A percentile compares a stretch with the other conserved stretches of the same genome.
Evolutionary conservation across 1,140 invertebrate species (phyloP).

Genomic region (Micrasema longulum): DNA sequence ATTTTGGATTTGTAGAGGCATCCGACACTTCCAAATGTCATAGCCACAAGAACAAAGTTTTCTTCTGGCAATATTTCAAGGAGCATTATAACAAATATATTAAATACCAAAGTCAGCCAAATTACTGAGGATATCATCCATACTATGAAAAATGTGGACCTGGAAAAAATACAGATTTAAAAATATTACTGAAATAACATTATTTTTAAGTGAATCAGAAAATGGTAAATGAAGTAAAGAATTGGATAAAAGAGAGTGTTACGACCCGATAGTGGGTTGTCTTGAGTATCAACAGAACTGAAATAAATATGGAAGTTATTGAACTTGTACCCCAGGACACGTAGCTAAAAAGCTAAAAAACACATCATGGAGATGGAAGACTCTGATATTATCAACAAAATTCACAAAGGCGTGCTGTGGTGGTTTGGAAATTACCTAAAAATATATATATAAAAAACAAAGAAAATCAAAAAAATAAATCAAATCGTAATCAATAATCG

Average conservation of each 20-base stretch:
- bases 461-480: no score
- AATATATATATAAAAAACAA: no score
- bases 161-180: slow-evolving; percentile 52
- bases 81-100: slow-evolving; percentile 72
- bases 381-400: no score
- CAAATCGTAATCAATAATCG: no score
- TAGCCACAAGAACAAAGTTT: slow-evolving; percentile 72
- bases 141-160: slow-evolving; percentile 76
- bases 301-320: neutral
- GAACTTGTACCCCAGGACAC: neutral
- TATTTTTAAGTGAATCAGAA: neutral
- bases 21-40: slow-evolving; percentile 69
- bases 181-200: neutral
- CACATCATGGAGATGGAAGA: no score
- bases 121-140: slow-evolving; percentile 75
- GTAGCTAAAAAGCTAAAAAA: neutral
- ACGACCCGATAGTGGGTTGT: neutral
- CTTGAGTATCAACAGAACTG: no score
- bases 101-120: slow-evolving; percentile 75
- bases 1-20: slow-evolving; percentile 72
- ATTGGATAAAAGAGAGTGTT: neutral
- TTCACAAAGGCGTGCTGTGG: no score
- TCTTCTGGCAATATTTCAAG: slow-evolving; percentile 77
- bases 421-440: no score
- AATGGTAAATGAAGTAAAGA: neutral